Conservation (phyloP, 2,888 invertebrate species). For the Anorthoa munda region DNA sequence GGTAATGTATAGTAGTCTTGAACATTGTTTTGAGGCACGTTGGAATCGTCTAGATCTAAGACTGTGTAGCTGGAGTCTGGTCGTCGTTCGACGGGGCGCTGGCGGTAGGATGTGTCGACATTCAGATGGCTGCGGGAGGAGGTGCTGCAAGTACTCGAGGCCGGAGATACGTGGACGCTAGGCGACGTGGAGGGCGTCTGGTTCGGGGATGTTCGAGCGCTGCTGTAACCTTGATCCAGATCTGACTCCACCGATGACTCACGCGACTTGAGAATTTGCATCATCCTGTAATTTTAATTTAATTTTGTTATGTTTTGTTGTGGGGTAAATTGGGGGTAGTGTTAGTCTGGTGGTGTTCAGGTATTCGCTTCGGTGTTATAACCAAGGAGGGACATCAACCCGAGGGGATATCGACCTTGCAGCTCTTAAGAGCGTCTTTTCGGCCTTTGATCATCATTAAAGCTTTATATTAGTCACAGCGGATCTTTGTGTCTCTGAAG, state of each 20-base stretch:
- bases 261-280: conserved; percentile 84
- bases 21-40: conserved; percentile 65
- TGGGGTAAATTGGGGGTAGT: background rate
- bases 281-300: conserved; percentile 80
- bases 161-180: conserved; percentile 77
- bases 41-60: conserved; percentile 76
- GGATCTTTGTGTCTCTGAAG: too few species aligned
- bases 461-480: too few species aligned
- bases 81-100: conserved; percentile 69
- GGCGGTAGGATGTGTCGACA: conserved; percentile 73
- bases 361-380: conserved; percentile 85
- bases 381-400: conserved; percentile 86
- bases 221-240: conserved; percentile 85
- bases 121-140: conserved; percentile 72
- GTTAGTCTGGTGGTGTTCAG: conserved; percentile 64
- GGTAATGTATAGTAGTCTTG: conserved; percentile 77
- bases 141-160: conserved; percentile 78
- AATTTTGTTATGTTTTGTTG: background rate
- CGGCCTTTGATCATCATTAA: conserved; percentile 81
- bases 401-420: conserved; percentile 81
- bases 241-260: conserved; percentile 78
- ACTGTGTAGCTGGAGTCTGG: conserved; percentile 73
- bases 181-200: conserved; percentile 83
- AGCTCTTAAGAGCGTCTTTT: conserved; percentile 73
- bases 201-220: conserved; percentile 83